A percentile compares a stretch with the other conserved stretches of the same genome.
These are phyloP conservation scores for Celastrina argiolus DNA, from an alignment of 2,888 invertebrate species.

Conservation along the genomic window DNA sequence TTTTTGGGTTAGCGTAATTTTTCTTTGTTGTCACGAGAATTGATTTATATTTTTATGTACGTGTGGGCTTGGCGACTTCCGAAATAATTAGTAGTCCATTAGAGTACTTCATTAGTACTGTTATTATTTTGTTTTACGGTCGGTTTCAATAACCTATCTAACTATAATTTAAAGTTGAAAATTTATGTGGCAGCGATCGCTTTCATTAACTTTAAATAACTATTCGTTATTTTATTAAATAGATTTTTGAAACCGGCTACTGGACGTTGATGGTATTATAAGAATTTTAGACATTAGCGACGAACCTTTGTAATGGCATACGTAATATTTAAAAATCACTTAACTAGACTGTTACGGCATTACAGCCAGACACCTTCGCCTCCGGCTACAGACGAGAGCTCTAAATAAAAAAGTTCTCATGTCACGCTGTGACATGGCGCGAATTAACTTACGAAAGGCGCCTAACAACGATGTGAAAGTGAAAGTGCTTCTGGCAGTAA, in stretches of 20 bases:
- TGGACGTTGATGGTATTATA: no score
- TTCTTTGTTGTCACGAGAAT: background rate
- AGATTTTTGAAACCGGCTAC: no score
- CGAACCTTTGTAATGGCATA: no score
- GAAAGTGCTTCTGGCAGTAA: conserved; percentile 45
- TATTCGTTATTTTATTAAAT: no score
- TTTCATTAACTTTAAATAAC: no score
- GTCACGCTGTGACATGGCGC: conserved; percentile 38
- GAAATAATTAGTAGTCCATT: background rate
- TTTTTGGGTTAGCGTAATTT: background rate
- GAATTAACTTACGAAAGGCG: conserved; percentile 45
- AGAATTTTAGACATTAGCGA: no score
- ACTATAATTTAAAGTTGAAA: no score
- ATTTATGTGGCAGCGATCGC: no score
- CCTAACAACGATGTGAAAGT: conserved; percentile 51
- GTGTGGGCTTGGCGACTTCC: background rate
- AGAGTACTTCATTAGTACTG: background rate
- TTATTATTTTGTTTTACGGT: no score
- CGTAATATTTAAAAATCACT: background rate
- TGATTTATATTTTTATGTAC: background rate
- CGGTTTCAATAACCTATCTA: no score
- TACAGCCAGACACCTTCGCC: background rate
- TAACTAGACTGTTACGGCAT: background rate
- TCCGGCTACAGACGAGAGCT: conserved; percentile 7
- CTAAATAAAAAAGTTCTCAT: conserved; percentile 28